Percentiles rank a stretch among this genome's conserved stretches.
These are phyloP conservation scores for Strigamia maritima DNA, from an alignment of 2,888 invertebrate genomes.

Conservation along the genomic window DNA sequence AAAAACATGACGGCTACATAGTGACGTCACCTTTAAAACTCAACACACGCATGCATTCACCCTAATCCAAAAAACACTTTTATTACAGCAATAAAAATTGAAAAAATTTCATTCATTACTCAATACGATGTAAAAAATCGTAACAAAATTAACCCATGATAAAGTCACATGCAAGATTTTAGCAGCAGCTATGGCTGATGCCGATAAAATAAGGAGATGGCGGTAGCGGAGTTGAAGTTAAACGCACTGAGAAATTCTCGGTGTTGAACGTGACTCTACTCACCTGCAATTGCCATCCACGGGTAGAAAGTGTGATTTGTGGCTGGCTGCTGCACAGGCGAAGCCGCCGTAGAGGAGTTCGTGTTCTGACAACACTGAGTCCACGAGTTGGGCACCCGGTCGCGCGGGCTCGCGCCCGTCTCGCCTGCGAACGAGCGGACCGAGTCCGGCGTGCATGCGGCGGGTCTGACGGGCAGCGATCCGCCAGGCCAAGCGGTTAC, in stretches of 20 bases:
- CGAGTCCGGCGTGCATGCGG: constrained; percentile 79
- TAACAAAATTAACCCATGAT: not conserved
- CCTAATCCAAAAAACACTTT: constrained; percentile 6
- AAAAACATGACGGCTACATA: constrained; percentile 40
- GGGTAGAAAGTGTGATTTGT: constrained; percentile 86
- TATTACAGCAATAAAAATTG: constrained; percentile 38
- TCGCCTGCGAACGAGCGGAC: constrained; percentile 49
- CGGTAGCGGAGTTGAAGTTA: not conserved
- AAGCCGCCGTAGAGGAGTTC: constrained; percentile 41
- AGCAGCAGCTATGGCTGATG: not conserved
- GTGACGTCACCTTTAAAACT: constrained; percentile 39
- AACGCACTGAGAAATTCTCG: not conserved
- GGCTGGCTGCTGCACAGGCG: constrained; percentile 83
- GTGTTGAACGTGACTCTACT: constrained; percentile 53
- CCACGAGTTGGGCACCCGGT: constrained; percentile 54
- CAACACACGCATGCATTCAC: constrained; percentile 16
- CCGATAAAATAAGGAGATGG: not conserved
- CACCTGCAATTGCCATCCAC: constrained; percentile 99
- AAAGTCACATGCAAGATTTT: not conserved
- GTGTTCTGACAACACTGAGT: constrained; percentile 45
- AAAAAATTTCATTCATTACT: constrained; percentile 18
- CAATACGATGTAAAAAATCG: not conserved
- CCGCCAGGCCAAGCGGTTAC: constrained; percentile 45
- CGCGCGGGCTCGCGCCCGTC: constrained; percentile 52
- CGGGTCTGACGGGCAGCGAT: constrained; percentile 70